These are phyloP conservation scores for Vireo altiloquus DNA, from an alignment of 2,113 vertebrate species.

Conservation along the genomic window DNA sequence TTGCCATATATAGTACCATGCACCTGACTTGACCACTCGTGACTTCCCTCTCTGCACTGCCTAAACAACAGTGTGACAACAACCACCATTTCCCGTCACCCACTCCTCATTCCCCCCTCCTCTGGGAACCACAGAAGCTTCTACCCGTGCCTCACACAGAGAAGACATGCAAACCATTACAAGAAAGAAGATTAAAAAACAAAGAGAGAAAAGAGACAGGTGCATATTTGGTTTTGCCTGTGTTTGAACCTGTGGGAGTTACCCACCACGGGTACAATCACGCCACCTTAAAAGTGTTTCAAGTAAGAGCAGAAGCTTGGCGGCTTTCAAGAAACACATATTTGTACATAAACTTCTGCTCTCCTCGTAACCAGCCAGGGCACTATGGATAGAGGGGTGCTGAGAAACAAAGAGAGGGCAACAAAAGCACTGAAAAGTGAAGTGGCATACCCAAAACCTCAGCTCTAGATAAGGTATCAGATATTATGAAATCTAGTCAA, in stretches of 20 bases:
- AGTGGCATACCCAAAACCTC: neutral
- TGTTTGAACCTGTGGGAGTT: neutral
- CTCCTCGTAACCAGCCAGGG: neutral
- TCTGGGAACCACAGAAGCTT: slow-evolving; percentile 4
- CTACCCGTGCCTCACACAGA: neutral
- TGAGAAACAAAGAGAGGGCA: neutral
- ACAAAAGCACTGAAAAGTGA: neutral
- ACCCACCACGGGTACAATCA: neutral
- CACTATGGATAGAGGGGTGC: neutral
- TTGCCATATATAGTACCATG: neutral
- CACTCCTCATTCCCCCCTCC: neutral
- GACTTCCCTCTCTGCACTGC: neutral
- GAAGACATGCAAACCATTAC: neutral
- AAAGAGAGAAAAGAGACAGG: neutral
- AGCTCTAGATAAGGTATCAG: neutral
- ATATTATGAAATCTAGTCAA: neutral
- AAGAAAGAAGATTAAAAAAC: neutral
- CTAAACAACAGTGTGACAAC: neutral
- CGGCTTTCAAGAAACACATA: neutral
- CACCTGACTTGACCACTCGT: neutral
- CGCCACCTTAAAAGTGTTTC: neutral
- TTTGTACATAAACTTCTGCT: neutral
- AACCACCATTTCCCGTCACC: neutral
- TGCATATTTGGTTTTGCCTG: neutral
- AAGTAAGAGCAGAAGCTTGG: neutral